Evolutionary conservation across 2,888 invertebrate genomes (phyloP).

Genomic region (Seira sanloemensis): DNA sequence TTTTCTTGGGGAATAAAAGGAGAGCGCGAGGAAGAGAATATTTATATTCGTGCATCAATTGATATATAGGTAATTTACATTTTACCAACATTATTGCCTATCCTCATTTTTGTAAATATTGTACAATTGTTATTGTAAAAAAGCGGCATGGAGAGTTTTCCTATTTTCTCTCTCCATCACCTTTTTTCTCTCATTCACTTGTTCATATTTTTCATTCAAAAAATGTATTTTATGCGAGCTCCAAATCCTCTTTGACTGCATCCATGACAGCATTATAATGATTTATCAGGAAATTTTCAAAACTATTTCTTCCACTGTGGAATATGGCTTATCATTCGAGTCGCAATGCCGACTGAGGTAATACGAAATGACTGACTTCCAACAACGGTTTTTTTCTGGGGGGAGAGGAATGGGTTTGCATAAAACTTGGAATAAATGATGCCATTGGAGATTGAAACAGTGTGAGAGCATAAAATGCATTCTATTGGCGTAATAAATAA

Average conservation of each 20-base stretch:
- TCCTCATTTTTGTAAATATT: neutral
- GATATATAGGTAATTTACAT: slow-evolving; percentile 14
- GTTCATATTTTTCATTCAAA: neutral
- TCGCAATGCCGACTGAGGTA: too few species aligned
- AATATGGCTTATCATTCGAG: neutral
- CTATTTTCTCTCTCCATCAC: neutral
- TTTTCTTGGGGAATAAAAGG: neutral
- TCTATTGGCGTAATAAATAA: slow-evolving; percentile 31
- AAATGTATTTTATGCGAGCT: slow-evolving; percentile 59
- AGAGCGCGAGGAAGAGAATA: neutral
- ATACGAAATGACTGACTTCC: slow-evolving; percentile 28
- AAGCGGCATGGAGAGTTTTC: slow-evolving; percentile 12
- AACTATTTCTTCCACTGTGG: neutral
- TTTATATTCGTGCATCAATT: neutral
- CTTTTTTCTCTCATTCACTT: neutral
- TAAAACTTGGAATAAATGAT: slow-evolving; percentile 8
- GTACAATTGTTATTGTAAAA: slow-evolving; percentile 13
- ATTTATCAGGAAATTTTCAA: slow-evolving; percentile 73
- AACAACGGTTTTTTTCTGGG: neutral
- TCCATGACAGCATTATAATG: slow-evolving; percentile 74
- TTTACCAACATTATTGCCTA: slow-evolving; percentile 1
- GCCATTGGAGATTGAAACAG: slow-evolving; percentile 28
- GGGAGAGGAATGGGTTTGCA: slow-evolving; percentile 7
- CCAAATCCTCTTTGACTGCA: slow-evolving; percentile 72
- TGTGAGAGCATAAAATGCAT: slow-evolving; percentile 3